Percentiles rank a stretch among this genome's conserved stretches.
phyloP scores from a whole-genome alignment of 2,113 vertebrate genomes.

The Triplophysa rosa region DNA sequence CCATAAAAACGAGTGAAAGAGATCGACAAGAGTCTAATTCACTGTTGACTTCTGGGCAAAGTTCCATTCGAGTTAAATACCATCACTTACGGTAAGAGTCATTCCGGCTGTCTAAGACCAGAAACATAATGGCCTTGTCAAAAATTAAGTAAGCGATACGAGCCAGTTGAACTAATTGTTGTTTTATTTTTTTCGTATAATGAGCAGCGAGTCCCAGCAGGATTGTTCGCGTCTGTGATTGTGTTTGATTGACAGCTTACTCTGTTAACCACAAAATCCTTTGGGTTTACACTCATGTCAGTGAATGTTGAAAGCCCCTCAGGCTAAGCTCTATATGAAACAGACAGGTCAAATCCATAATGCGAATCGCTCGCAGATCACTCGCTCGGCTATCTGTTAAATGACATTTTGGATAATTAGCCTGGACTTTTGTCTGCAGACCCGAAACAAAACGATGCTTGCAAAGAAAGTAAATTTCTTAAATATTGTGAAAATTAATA shows the following conservation, averaged over 20 bases:
- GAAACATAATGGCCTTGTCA: slow-evolving; percentile 10
- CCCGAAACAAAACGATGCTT: not conserved
- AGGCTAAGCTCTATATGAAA: slow-evolving; percentile 23
- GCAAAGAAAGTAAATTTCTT: too few relatives aligned
- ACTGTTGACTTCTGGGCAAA: not conserved
- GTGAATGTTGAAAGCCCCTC: slow-evolving; percentile 21
- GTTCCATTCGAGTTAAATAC: slow-evolving; percentile 9
- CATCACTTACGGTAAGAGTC: slow-evolving; percentile 5
- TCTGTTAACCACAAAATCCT: slow-evolving; percentile 30
- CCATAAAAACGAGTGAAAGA: not conserved
- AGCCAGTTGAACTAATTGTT: slow-evolving; percentile 7
- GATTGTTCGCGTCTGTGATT: slow-evolving; percentile 26
- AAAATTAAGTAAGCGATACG: not conserved
- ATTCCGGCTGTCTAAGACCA: slow-evolving; percentile 19
- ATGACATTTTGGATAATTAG: slow-evolving; percentile 24
- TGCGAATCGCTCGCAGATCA: slow-evolving; percentile 8
- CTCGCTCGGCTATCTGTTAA: slow-evolving; percentile 16
- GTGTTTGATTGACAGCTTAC: slow-evolving; percentile 32
- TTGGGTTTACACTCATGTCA: not conserved
- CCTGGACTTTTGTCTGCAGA: not conserved
- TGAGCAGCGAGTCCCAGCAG: slow-evolving; percentile 23
- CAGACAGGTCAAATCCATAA: slow-evolving; percentile 10
- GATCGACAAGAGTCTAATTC: not conserved
- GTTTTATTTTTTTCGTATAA: not conserved
- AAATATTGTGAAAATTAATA: too few relatives aligned